Percentiles rank a stretch among this genome's conserved stretches.
phyloP scores from a whole-genome alignment of 2,888 invertebrate species.

The Calameuta idolon region DNA sequence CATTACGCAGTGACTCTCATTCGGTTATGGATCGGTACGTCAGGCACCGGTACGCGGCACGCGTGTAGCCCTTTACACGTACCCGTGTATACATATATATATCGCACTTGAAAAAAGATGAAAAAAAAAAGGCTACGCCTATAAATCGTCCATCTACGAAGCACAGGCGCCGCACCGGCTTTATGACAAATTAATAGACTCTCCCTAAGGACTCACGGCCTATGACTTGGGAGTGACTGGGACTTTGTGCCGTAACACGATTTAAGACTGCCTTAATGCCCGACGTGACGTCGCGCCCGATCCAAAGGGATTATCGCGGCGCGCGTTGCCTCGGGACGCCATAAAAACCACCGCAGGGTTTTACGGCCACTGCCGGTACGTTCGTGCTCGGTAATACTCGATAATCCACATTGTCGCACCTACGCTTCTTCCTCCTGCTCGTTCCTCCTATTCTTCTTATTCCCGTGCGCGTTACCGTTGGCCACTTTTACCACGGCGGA shows the following conservation, averaged over 20 bases:
- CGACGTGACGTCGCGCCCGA: slow-evolving; percentile 28
- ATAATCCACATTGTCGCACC: slow-evolving; percentile 40
- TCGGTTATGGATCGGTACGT: background rate
- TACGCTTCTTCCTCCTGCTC: slow-evolving; percentile 3
- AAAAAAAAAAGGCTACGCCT: background rate
- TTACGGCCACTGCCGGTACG: slow-evolving; percentile 32
- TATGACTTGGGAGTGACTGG: background rate
- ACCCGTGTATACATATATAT: background rate
- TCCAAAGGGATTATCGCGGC: slow-evolving; percentile 37
- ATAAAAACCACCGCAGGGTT: slow-evolving; percentile 34
- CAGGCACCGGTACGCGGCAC: background rate
- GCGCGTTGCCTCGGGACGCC: slow-evolving; percentile 17
- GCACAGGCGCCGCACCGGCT: slow-evolving; percentile 14
- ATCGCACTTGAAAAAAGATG: background rate
- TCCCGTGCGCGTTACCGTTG: background rate
- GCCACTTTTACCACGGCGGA: background rate
- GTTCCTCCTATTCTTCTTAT: background rate
- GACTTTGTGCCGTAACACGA: slow-evolving; percentile 10
- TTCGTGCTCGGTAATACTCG: slow-evolving; percentile 33
- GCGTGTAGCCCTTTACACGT: background rate
- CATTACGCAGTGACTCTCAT: slow-evolving; percentile 24
- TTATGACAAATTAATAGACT: slow-evolving; percentile 41
- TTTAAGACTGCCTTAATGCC: slow-evolving; percentile 32
- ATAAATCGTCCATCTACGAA: slow-evolving; percentile 19
- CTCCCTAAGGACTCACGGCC: slow-evolving; percentile 5